Percentiles rank a stretch among this genome's conserved stretches.
Evolutionary conservation across 2,113 vertebrate genomes (phyloP).

Genomic region (Dasyornis broadbenti): DNA sequence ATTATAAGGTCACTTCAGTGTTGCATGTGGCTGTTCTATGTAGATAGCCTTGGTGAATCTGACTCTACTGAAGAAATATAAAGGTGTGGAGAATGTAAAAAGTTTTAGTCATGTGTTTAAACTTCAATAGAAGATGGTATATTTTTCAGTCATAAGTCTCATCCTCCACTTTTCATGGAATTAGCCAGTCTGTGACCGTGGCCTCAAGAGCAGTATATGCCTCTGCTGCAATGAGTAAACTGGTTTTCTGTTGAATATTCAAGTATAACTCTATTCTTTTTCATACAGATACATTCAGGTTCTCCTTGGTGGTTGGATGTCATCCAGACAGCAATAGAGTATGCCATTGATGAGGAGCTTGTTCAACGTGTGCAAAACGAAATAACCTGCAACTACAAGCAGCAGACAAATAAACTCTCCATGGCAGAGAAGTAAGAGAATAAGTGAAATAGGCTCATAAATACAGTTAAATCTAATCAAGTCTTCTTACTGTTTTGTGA

Average conservation of each 20-base stretch:
- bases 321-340: slow-evolving; percentile 83
- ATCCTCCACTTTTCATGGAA: background rate
- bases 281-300: slow-evolving; percentile 66
- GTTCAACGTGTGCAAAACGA: slow-evolving; percentile 91
- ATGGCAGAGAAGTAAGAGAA: slow-evolving; percentile 94
- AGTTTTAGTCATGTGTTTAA: background rate
- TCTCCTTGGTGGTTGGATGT: slow-evolving; percentile 96
- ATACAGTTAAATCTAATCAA: background rate
- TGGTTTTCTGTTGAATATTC: background rate
- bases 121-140: background rate
- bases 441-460: background rate
- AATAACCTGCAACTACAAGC: slow-evolving; percentile 90
- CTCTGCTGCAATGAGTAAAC: background rate
- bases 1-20: background rate
- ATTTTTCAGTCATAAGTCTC: background rate
- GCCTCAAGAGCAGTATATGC: background rate
- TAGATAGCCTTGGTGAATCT: background rate
- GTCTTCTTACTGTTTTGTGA: background rate
- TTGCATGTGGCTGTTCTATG: background rate
- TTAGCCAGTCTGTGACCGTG: background rate
- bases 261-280: background rate
- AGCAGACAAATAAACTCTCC: slow-evolving; percentile 85
- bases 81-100: background rate
- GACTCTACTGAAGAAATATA: background rate
- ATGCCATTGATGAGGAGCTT: slow-evolving; percentile 87